Conservation (phyloP, 2,113 vertebrate species). For the Spizaetus ornatus region DNA sequence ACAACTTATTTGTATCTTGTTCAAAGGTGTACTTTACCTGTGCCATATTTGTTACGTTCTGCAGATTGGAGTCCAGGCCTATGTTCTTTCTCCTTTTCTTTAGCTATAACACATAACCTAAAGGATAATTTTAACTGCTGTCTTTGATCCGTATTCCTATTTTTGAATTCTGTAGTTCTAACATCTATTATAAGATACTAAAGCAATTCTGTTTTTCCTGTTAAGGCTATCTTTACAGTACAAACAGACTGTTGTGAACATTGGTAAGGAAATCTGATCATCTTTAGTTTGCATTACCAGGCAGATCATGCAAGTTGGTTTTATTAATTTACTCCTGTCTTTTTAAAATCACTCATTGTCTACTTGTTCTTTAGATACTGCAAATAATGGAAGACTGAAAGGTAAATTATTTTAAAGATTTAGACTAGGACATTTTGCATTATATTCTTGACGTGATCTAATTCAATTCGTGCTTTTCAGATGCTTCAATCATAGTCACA, state of each 20-base stretch:
- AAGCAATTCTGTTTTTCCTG: neutral
- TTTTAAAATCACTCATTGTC: neutral
- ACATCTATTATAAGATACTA: neutral
- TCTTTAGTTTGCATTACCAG: neutral
- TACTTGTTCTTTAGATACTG: neutral
- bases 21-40: neutral
- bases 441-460: neutral
- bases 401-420: neutral
- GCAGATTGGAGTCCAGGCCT: neutral
- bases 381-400: neutral
- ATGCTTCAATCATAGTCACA: constrained; percentile 6
- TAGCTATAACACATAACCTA: neutral
- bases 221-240: neutral
- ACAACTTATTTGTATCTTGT: neutral
- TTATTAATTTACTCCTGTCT: neutral
- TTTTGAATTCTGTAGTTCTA: neutral
- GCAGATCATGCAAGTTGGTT: neutral
- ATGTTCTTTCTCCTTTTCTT: neutral
- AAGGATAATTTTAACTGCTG: neutral
- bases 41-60: neutral
- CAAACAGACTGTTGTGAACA: neutral
- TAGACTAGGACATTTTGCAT: neutral
- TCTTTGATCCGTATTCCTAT: neutral
- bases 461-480: neutral
- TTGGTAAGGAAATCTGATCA: neutral